Evolutionary conservation across 2,113 vertebrate species (phyloP).

Genomic region (Bambusicola thoracicus): DNA sequence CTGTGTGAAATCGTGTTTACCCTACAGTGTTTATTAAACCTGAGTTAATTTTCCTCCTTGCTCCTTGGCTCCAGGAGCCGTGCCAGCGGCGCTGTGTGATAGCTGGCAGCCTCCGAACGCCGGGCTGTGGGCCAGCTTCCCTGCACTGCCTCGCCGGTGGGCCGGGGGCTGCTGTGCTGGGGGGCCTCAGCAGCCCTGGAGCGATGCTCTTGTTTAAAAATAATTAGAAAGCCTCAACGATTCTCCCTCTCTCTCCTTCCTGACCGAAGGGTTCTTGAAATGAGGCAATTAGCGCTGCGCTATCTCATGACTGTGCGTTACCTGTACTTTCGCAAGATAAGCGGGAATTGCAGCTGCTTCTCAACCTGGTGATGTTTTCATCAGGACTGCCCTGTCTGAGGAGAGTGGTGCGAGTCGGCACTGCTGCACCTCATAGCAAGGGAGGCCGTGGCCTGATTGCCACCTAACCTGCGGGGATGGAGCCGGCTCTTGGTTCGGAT

Average conservation of each 20-base stretch:
- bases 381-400: background rate
- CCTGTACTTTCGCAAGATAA: background rate
- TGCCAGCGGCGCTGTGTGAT: background rate
- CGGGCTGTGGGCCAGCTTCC: background rate
- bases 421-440: background rate
- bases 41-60: conserved; percentile 33
- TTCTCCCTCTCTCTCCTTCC: background rate
- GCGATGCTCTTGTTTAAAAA: conserved; percentile 7
- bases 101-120: background rate
- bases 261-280: background rate
- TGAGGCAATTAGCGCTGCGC: background rate
- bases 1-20: conserved; percentile 40
- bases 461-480: background rate
- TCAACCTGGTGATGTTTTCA: background rate
- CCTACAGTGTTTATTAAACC: conserved; percentile 7
- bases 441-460: background rate
- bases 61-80: conserved; percentile 14
- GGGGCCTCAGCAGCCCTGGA: background rate
- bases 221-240: background rate
- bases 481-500: background rate
- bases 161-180: background rate
- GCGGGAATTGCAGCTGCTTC: background rate
- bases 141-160: fast-evolving
- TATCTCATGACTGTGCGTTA: background rate
- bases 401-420: background rate